Evolutionary conservation across 1,140 invertebrate genomes (phyloP), one percentile per base, ranked within the genome.

Genomic region (Aphis craccivora): DNA sequence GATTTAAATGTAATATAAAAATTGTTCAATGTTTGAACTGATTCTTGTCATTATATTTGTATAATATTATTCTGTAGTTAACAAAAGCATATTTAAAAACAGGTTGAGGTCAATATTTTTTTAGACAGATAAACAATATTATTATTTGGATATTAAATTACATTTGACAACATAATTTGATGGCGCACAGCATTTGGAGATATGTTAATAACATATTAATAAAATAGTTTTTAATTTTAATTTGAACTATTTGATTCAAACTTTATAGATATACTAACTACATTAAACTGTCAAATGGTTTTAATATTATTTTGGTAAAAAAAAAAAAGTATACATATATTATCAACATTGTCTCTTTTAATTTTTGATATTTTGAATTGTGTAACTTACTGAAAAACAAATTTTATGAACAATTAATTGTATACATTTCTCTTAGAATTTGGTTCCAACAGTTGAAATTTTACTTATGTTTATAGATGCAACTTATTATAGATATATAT

Each of bases 21-120:
- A 83, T 37, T 81, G 43, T 81, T 91, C 37, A 76, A 91, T 91
- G n/a, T 81, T 91, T 91, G 25, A 81, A 81, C 55, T 81, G 22
- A 22, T 43, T 92, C n/a, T 92, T 81, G 23, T 51, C 20, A 45
- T 55, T 89, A 43, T 90, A 90, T 18, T 43, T 37, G 40, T 40
- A 90, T 67, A 20, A 67, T 53, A 55, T 37, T 89, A 35, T 55
- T 90, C 35, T 40, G 22, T 55, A 35, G 87, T 53, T 51, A 89
- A 53, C n/a, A 53, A 89, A 53, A 11, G 53, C 11, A 40, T 40
- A 60, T 14, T 60, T 8, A 60, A 90, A 60, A 20, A 60, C 14
- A 90, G 89, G 37, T 67, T 67, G 30, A 67, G 37, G 25, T 90
- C 37, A 67, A 25, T 90, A 53, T 55, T 40, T 89, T 89, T 55